Conservation (phyloP, 2,113 vertebrate genomes). For the Nannobrachium achirus region DNA sequence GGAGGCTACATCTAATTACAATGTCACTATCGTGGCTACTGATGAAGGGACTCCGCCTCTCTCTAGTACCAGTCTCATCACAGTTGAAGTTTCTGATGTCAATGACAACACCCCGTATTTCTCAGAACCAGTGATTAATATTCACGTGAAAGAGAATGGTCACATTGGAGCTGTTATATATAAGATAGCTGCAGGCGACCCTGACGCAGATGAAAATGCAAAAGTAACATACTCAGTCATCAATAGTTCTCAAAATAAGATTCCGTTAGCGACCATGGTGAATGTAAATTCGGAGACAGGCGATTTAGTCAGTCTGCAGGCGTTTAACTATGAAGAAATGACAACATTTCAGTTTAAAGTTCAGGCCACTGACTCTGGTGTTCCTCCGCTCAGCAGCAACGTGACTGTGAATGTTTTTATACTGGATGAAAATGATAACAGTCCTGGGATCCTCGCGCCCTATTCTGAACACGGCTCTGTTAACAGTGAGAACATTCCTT, state of each 20-base stretch:
- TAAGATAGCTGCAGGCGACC: constrained; percentile 79
- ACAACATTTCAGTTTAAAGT: constrained; percentile 38
- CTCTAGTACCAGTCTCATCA: constrained; percentile 71
- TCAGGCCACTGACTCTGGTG: constrained; percentile 39
- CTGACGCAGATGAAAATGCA: constrained; percentile 80
- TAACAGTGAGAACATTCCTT: constrained; percentile 79
- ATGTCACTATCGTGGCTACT: constrained; percentile 79
- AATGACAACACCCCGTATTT: constrained; percentile 89
- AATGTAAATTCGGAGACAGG: constrained; percentile 66
- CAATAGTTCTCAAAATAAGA: constrained; percentile 59
- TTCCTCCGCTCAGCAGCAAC: constrained; percentile 35
- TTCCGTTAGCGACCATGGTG: constrained; percentile 72
- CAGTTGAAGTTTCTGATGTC: constrained; percentile 83
- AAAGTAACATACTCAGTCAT: constrained; percentile 79
- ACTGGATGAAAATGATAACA: constrained; percentile 83
- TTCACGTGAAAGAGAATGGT: constrained; percentile 86
- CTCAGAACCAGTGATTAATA: constrained; percentile 63
- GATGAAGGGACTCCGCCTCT: constrained; percentile 85
- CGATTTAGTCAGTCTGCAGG: constrained; percentile 44
- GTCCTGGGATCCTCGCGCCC: constrained; percentile 70
- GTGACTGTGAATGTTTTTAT: constrained; percentile 35
- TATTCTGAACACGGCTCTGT: constrained; percentile 69
- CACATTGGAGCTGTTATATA: constrained; percentile 75
- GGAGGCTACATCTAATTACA: constrained; percentile 80
- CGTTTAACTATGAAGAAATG: constrained; percentile 56